Evolutionary conservation across 2,113 vertebrate species (phyloP).

Genomic region (Pica pica): DNA sequence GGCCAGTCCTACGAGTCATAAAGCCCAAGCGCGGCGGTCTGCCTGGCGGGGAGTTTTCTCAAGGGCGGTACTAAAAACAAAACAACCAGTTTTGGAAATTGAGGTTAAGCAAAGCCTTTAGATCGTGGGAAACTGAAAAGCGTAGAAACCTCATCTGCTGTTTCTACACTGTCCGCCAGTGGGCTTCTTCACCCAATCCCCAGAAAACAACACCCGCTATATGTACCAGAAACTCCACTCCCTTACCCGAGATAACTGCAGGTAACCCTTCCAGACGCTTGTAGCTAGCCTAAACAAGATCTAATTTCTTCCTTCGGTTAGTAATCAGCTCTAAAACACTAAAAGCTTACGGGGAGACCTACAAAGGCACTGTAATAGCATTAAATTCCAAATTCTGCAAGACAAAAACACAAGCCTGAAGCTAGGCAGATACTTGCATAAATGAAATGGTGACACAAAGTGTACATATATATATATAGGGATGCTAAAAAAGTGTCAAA

Average conservation of each 20-base stretch:
- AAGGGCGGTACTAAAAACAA: not conserved
- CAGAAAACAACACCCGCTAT: fast-evolving
- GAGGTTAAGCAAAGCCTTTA: not conserved
- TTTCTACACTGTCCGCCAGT: not conserved
- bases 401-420: not conserved
- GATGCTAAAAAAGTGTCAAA: not conserved
- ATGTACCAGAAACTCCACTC: not conserved
- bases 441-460: not conserved
- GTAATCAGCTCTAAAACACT: not conserved
- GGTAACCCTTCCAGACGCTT: not conserved
- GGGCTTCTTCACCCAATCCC: not conserved
- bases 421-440: not conserved
- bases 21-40: not conserved
- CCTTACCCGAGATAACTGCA: not conserved
- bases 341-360: not conserved
- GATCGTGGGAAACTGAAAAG: not conserved
- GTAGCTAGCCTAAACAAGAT: not conserved
- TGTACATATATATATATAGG: no score
- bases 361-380: not conserved
- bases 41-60: not conserved
- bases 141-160: no score
- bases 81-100: not conserved
- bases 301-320: not conserved
- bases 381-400: not conserved
- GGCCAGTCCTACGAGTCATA: no score